Evolutionary conservation across 2,888 invertebrate genomes (phyloP), one percentile per base, ranked within the genome.

Genomic region (Drosophila merina): DNA sequence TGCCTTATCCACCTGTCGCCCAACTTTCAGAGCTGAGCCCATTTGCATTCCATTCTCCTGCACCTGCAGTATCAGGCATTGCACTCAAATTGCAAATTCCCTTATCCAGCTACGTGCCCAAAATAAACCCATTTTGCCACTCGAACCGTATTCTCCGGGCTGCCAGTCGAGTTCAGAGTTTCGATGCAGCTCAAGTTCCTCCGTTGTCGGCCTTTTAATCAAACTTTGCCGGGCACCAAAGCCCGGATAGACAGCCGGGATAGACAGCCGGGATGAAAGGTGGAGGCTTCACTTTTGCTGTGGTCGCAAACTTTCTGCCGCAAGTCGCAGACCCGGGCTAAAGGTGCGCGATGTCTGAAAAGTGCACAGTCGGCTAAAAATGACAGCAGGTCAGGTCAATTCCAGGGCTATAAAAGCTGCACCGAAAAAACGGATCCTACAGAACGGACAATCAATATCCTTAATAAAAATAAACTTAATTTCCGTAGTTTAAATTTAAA

Each of bases 191-290:
- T 38, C 26, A 31, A 45, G 66, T 26, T 44, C 6, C 67, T 48
- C 44, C 1, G 66, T 36, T 44, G 36, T 33, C 45, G 45, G 49
- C 55, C 49, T 70, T 74, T 70, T 72, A 70, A 82, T 82, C 59
- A 74, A 70, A 76, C 73, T 73, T 55, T 30, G 38, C 42, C 30
- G 8, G 51, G 20, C 3, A 14, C 10, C 26, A 12, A n/a, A 42
- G 9, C 31, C 26, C 10, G 20, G 20, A 20, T 20, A 20, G 20
- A 20, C 20, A 20, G 20, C 20, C 20, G 12, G 20, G 20, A 45
- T 28, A 12, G 45, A 59, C 12, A n/a, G 14, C 48, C 14, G 33
- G 20, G 42, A 45, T 9, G n/a, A 62, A 50, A 36, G 26, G 3
- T 7, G 26, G 31, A n/a, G 59, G 60, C 20, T 55, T 56, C 48